Evolutionary conservation across 2,113 vertebrate species (phyloP), one percentile per base, ranked within the genome.

Genomic region (Neopipo cinnamomea): DNA sequence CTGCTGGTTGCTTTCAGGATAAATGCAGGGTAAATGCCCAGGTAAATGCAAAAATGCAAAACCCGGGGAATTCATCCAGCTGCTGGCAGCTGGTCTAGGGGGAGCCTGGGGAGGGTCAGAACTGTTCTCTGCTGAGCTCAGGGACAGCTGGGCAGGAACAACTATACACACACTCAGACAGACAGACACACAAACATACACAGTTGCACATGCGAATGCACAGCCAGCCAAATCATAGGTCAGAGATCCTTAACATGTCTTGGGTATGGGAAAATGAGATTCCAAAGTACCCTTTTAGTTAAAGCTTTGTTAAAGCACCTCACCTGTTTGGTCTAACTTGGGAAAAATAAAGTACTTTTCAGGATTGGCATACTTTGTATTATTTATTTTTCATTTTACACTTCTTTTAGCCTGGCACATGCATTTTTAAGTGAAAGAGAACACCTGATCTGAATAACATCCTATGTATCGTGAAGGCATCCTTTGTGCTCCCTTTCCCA

Each of bases 391-490:
- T 24, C 9, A 30, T 77, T 79, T 72, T 20, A 37, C 12, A 12
- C 4, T 44, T 12, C 11, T 91, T 72, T 85, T 42, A 83, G 72
- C 20, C 20, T 15, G 5, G 21, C 27, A 47, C 10, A n/a, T 1
- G 7, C 8, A 15, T 68, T 88, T 79, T 68, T 24, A 59, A 58
- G 33, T 0, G 3, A 50, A 49, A 71, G 14, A 19, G 13, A 55
- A 83, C 14, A 56, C 27, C 30, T 10, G 11, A 65, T 31, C 44
- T n/a, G 33, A 58, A 44, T 42, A 53, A 61, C 28, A 53, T 33
- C 11, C 1, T 1, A 19, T 5, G 25, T 25, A 50, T 30, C n/a
- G 18, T 0, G 0, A 49, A 39, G 25, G 47, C 13, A 46, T 63
- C 53, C 58, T 83, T 27, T 11, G 2, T 24, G 5, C 6, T n/a